Base-by-base conservation (phyloP, 1,140 invertebrate genomes). In the Nasonia vitripennis region DNA sequence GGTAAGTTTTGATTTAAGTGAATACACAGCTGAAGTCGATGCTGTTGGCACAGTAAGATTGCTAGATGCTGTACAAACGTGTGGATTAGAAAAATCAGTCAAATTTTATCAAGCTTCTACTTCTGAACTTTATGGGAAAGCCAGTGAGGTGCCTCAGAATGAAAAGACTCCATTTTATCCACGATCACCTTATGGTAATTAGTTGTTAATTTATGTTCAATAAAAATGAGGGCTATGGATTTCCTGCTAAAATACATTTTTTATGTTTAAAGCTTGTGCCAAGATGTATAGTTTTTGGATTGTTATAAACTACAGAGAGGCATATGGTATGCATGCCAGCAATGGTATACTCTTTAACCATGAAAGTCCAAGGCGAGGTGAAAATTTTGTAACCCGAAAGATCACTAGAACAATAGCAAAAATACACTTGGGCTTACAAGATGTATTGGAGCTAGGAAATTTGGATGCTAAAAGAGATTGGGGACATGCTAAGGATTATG, bases 331-430 rank as follows among this genome's bases (percentile, higher is more conserved):
- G 96, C 99, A 97, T 94, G 98, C 98, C 2, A 99, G 98, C 89
- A 99, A 99, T 94, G 99, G 99, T 0, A 99, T 99, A 87, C 94
- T 99, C 4, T 99, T 99, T 91, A 99, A 99, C 94, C 99, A 99
- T 92, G 99, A 99, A 94, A 99, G 98, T 93, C 99, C 99, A 2
- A 94, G 99, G 86, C 94, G 99, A 92, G 99, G 99, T 87, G 99
- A 99, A 94, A 99, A 98, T 90, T 99, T 99, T 95, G 99, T 99
- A 0, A 99, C 99, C 0, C 95, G 99, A 86, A 99, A 99, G 94
- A 99, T 99, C 85, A 99, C 99, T 0, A 95, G 99, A 70, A 98
- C 97, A 51, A 98, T 99, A 27, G 98, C 99, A 10, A 99, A 99
- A 94, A 99, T 99, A 88, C 94, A 95, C 81, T 94, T 99, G 2